phyloP scores from a whole-genome alignment of 2,888 invertebrate genomes.

The Ferdinandea cuprea region DNA sequence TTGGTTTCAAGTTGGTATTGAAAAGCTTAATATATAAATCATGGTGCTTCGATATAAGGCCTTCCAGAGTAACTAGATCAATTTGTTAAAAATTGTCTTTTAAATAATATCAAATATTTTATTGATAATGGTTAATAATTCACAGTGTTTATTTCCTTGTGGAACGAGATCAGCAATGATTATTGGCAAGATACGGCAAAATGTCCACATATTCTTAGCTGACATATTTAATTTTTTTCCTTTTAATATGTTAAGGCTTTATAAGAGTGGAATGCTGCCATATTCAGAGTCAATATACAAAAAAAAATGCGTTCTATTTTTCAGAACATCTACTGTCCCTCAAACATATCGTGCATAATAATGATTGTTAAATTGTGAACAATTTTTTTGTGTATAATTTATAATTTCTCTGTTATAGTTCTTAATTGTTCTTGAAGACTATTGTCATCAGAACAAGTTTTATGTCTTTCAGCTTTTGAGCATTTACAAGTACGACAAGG shows the following conservation, averaged over 20 bases:
- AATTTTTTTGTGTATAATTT: slow-evolving; percentile 7
- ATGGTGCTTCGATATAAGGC: slow-evolving; percentile 15
- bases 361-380: not conserved
- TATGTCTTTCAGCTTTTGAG: slow-evolving; percentile 1
- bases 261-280: slow-evolving; percentile 11
- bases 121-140: not conserved
- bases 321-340: slow-evolving; percentile 5
- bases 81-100: slow-evolving; percentile 23
- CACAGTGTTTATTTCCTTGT: slow-evolving; percentile 5
- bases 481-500: slow-evolving; percentile 23
- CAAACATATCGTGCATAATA: not conserved
- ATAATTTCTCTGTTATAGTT: slow-evolving; percentile 13
- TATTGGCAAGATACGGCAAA: slow-evolving; percentile 24
- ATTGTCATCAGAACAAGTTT: slow-evolving; percentile 11
- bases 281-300: slow-evolving; percentile 5
- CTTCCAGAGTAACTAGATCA: slow-evolving; percentile 1
- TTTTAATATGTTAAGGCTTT: slow-evolving; percentile 29
- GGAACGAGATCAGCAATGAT: slow-evolving; percentile 25
- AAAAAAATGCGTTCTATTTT: slow-evolving; percentile 1
- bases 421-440: slow-evolving; percentile 7
- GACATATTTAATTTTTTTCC: slow-evolving; percentile 31
- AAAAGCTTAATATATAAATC: slow-evolving; percentile 14
- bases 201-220: slow-evolving; percentile 27
- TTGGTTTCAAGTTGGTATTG: slow-evolving; percentile 14
- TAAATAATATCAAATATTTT: slow-evolving; percentile 13